Conservation (phyloP, 2,888 invertebrate species). For the Amphimallon solstitiale region DNA sequence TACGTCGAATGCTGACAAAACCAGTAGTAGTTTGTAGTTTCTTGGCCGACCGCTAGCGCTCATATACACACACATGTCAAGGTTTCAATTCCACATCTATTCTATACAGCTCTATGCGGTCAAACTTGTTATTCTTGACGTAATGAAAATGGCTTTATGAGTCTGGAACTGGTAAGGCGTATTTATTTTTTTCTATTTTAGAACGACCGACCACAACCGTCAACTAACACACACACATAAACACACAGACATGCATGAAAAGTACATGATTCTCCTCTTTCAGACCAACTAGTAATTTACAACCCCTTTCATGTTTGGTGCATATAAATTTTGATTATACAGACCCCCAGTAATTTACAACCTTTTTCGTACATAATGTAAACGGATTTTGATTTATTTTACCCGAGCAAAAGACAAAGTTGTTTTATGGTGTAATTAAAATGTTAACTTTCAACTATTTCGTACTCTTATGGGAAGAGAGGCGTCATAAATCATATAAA, state of each 20-base stretch:
- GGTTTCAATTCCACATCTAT: conserved; percentile 17
- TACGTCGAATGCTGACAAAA: conserved; percentile 27
- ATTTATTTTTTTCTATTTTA: neutral
- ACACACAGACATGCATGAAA: no score
- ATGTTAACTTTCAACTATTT: no score
- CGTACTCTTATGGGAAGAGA: no score
- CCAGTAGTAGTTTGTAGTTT: conserved; percentile 19
- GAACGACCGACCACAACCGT: conserved; percentile 25
- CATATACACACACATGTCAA: neutral
- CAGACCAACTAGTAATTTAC: conserved; percentile 26
- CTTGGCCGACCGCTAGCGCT: no score
- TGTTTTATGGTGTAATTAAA: no score
- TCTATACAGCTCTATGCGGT: conserved; percentile 12
- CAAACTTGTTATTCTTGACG: conserved; percentile 35
- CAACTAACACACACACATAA: no score
- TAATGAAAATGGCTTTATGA: conserved; percentile 37
- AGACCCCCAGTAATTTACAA: conserved; percentile 27
- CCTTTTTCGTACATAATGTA: conserved; percentile 21
- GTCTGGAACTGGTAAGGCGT: conserved; percentile 35
- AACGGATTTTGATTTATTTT: conserved; percentile 31
- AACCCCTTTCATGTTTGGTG: conserved; percentile 24
- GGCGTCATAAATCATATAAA: no score
- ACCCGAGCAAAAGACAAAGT: neutral
- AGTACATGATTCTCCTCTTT: conserved; percentile 25
- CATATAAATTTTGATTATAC: conserved; percentile 17